These are phyloP conservation scores for Chaenocephalus aceratus DNA, from an alignment of 2,113 vertebrate genomes.

Conservation along the genomic window DNA sequence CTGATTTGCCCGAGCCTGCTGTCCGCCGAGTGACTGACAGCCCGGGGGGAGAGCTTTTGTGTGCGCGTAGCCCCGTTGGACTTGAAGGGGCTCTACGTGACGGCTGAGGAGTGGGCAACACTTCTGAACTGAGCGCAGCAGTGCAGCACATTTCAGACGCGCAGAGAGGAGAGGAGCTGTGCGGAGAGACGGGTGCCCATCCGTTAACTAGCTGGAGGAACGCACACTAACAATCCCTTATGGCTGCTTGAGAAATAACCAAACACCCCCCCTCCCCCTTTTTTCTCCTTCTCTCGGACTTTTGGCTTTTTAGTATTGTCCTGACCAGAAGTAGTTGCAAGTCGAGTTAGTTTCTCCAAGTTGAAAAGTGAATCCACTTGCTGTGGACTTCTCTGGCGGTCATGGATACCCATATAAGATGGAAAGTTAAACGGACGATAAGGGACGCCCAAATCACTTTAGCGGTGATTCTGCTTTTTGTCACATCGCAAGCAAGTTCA, in stretches of 20 bases:
- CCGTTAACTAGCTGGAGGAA: slow-evolving; percentile 79
- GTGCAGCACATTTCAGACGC: slow-evolving; percentile 68
- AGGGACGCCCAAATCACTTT: slow-evolving; percentile 81
- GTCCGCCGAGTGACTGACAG: slow-evolving; percentile 78
- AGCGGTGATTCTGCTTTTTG: slow-evolving; percentile 81
- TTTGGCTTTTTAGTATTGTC: slow-evolving; percentile 68
- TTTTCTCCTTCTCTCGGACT: slow-evolving; percentile 78
- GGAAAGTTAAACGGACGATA: slow-evolving; percentile 89
- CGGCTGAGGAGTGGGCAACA: slow-evolving; percentile 74
- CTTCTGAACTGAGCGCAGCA: slow-evolving; percentile 75
- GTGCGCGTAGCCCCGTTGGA: slow-evolving; percentile 59
- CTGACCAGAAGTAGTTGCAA: slow-evolving; percentile 71
- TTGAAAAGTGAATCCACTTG: slow-evolving; percentile 75
- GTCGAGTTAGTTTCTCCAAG: slow-evolving; percentile 52
- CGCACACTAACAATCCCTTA: slow-evolving; percentile 77
- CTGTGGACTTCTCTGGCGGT: slow-evolving; percentile 80
- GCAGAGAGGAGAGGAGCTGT: slow-evolving; percentile 77
- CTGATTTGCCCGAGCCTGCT: slow-evolving; percentile 72
- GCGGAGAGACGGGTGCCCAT: slow-evolving; percentile 78
- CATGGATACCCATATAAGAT: slow-evolving; percentile 88
- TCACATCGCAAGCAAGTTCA: slow-evolving; percentile 84
- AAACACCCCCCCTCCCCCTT: slow-evolving; percentile 63
- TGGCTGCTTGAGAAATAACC: slow-evolving; percentile 85
- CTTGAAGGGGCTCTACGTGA: slow-evolving; percentile 79
- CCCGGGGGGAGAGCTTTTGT: slow-evolving; percentile 39